Evolutionary conservation across 1,140 invertebrate genomes (phyloP), one percentile per base, ranked within the genome.

Genomic region (Aphaenogaster rudis): DNA sequence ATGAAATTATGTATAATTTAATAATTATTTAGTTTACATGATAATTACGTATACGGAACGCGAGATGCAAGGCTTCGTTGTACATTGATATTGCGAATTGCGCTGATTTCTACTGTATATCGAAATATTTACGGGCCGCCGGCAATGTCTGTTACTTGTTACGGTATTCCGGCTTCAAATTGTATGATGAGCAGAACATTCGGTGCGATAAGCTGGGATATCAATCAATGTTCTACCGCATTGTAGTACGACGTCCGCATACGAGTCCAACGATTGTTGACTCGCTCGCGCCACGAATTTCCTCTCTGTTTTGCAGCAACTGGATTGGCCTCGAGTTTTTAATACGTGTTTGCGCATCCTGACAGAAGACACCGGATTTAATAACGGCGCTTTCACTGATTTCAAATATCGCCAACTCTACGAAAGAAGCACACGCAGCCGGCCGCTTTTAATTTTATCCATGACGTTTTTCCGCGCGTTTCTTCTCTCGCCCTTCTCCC

Each of bases 301-400:
- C 42, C 52, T 33, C 39, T 48, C 42, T 45, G 45, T 50, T 72
- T 72, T 52, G 66, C 3, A 72, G 39, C 17, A 39, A 39, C 50
- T 59, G 3, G 28, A 59, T 48, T 4, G 15, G 59, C 13, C 28
- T 28, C 33, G 17, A 54, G 52, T 86, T 88, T 91, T 93, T 88
- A 92, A 92, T 91, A 91, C 85, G 21, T 78, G 88, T 90, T 87
- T 87, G 67, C 21, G 11, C 67, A 91, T 77, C 21, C 21, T 88
- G 86, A 74, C 36, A 28, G 52, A 63, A 86, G 89, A 91, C 90
- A 88, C 76, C 74, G 88, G 91, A 91, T 93, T 92, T 92, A 93
- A 93, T 93, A 93, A 93, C 91, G 67, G 85, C 2, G 86, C 82
- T 88, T 88, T 88, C 90, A 86, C 76, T 57, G 88, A 78, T 91